These are phyloP conservation scores for Volucella inanis DNA, from an alignment of 2,888 invertebrate genomes.

Conservation along the genomic window DNA sequence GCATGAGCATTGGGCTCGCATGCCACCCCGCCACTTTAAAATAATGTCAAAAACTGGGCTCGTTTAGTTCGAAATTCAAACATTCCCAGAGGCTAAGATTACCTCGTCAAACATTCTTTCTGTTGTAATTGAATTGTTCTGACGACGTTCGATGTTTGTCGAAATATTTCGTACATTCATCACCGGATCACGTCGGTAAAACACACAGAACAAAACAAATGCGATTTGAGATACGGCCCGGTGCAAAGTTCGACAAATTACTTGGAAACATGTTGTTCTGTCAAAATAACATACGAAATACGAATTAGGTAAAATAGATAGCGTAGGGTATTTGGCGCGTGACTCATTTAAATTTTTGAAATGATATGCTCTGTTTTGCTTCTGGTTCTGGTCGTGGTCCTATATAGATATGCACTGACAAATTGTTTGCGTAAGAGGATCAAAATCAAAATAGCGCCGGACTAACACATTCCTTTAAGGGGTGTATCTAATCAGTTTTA, in stretches of 20 bases:
- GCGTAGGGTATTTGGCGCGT: neutral
- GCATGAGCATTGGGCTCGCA: constrained; percentile 22
- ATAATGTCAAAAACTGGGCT: neutral
- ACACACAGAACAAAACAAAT: neutral
- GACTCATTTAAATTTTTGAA: constrained; percentile 19
- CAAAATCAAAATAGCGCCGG: no score
- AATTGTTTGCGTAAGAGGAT: neutral
- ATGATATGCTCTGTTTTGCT: constrained; percentile 8
- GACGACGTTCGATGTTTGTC: no score
- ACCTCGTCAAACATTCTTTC: neutral
- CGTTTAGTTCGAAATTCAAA: neutral
- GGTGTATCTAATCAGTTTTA: no score
- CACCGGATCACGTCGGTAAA: neutral
- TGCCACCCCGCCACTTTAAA: neutral
- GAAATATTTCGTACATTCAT: neutral
- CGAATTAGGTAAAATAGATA: neutral
- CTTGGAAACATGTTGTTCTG: constrained; percentile 22
- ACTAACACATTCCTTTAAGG: neutral
- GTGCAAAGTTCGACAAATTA: constrained; percentile 26
- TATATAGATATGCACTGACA: no score
- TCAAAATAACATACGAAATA: neutral
- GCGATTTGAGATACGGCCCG: neutral
- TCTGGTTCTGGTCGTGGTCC: neutral
- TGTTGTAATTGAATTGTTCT: constrained; percentile 21
- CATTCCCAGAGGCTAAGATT: constrained; percentile 25